Conservation (phyloP, 2,888 invertebrate genomes). For the Cephus runcator region DNA sequence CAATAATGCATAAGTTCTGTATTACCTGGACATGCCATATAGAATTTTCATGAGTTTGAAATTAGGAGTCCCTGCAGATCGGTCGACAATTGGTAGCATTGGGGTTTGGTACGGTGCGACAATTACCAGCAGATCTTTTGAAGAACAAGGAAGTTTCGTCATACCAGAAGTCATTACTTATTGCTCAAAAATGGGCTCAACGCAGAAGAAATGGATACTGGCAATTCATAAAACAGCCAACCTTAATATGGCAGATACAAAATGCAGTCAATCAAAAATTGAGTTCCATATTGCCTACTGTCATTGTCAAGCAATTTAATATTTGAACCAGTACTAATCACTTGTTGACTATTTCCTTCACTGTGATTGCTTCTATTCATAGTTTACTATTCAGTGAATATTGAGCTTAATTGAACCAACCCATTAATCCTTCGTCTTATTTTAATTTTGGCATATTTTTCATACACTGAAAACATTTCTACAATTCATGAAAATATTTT, state of each 20-base stretch:
- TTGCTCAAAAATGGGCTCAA: conserved; percentile 66
- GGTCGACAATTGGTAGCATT: conserved; percentile 68
- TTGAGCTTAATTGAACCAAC: not conserved
- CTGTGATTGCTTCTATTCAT: not conserved
- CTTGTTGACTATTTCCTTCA: not conserved
- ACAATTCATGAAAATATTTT: not conserved
- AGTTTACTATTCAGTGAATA: not conserved
- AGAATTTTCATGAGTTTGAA: conserved; percentile 18
- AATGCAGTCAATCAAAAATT: conserved; percentile 39
- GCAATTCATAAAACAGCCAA: conserved; percentile 64
- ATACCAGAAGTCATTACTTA: conserved; percentile 63
- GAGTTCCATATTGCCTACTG: conserved; percentile 37
- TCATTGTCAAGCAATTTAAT: conserved; percentile 32
- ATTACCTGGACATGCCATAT: not conserved
- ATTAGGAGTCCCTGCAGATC: conserved; percentile 66
- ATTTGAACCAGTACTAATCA: conserved; percentile 21
- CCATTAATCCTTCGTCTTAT: not conserved
- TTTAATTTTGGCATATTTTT: not conserved
- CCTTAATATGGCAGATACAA: conserved; percentile 52
- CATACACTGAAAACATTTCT: not conserved
- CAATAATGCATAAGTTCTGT: not conserved
- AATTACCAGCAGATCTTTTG: conserved; percentile 46
- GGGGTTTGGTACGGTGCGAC: conserved; percentile 56
- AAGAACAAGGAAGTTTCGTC: conserved; percentile 52
- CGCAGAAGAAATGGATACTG: conserved; percentile 67